Percentiles rank a stretch among this genome's conserved stretches.
phyloP scores from a whole-genome alignment of 64 coral and sea anemone species.

The Stichodactyla mertensii region DNA sequence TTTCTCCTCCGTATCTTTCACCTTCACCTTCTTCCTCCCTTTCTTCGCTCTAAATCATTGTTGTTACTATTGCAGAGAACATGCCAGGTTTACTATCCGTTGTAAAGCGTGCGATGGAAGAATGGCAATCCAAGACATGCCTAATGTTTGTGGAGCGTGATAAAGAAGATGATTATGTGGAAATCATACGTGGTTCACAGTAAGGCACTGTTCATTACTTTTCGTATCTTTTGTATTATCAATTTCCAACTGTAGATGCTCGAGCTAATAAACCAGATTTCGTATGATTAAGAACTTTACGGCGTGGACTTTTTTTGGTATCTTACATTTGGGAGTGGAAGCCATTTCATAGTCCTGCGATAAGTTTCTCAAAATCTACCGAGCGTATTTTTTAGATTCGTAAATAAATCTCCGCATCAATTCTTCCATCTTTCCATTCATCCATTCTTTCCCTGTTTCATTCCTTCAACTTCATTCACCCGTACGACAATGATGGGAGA shows the following conservation, averaged over 20 bases:
- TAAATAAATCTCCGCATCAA: neutral
- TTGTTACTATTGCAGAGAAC: slow-evolving; percentile 24
- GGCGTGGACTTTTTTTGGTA: no score
- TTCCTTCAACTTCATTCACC: no score
- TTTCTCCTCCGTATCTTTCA: neutral
- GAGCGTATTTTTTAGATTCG: no score
- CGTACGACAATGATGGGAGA: no score
- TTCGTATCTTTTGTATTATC: neutral
- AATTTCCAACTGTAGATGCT: neutral
- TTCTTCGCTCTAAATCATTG: neutral
- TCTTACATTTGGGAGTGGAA: no score
- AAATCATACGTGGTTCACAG: slow-evolving; percentile 49
- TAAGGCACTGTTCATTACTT: slow-evolving; percentile 14
- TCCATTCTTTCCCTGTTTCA: no score
- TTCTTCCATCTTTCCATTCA: neutral
- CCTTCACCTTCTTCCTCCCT: no score
- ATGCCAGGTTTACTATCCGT: slow-evolving; percentile 48
- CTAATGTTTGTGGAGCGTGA: slow-evolving; percentile 38
- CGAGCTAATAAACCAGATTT: no score
- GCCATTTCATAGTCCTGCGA: no score
- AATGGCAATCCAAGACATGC: slow-evolving; percentile 63
- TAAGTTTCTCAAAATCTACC: no score
- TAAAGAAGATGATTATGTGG: slow-evolving; percentile 46
- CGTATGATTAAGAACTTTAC: no score
- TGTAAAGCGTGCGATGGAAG: slow-evolving; percentile 45